Conservation (phyloP, 2,888 invertebrate species). For the Andrena fulva region DNA sequence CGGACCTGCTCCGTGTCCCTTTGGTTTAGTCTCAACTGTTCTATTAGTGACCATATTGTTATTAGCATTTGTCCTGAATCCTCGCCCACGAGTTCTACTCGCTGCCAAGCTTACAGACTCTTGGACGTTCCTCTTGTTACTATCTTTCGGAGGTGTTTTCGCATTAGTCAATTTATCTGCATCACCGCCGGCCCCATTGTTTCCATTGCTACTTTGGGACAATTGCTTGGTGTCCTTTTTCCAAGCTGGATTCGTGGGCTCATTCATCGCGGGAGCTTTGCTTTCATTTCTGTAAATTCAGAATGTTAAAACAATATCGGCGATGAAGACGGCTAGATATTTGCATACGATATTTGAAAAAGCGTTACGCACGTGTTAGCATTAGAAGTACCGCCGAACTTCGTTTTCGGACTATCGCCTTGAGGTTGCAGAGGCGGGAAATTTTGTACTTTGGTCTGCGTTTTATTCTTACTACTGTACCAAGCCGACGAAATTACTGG, state of each 20-base stretch:
- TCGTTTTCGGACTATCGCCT: constrained; percentile 77
- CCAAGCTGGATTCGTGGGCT: constrained; percentile 80
- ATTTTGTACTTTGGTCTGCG: constrained; percentile 78
- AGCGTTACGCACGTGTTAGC: constrained; percentile 73
- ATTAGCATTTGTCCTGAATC: constrained; percentile 80
- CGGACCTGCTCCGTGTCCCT: constrained; percentile 79
- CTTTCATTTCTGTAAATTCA: constrained; percentile 78
- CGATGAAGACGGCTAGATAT: not conserved
- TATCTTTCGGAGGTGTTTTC: constrained; percentile 75
- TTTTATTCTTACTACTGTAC: constrained; percentile 83
- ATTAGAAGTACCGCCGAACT: constrained; percentile 66
- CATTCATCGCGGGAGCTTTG: constrained; percentile 74
- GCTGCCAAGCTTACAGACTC: constrained; percentile 78
- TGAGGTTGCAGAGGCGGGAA: constrained; percentile 81
- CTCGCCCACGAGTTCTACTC: constrained; percentile 81
- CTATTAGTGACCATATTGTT: constrained; percentile 80
- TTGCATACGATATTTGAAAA: constrained; percentile 12
- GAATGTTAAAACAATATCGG: not conserved
- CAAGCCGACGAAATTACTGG: constrained; percentile 83
- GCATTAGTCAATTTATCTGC: constrained; percentile 71
- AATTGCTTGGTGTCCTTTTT: constrained; percentile 78
- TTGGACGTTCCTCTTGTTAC: constrained; percentile 78
- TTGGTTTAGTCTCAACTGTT: constrained; percentile 78
- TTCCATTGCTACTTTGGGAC: constrained; percentile 77
- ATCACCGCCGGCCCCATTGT: constrained; percentile 70